These are phyloP conservation scores for Rhopalosiphum nymphaeae DNA, from an alignment of 2,888 invertebrate species.

Conservation along the genomic window DNA sequence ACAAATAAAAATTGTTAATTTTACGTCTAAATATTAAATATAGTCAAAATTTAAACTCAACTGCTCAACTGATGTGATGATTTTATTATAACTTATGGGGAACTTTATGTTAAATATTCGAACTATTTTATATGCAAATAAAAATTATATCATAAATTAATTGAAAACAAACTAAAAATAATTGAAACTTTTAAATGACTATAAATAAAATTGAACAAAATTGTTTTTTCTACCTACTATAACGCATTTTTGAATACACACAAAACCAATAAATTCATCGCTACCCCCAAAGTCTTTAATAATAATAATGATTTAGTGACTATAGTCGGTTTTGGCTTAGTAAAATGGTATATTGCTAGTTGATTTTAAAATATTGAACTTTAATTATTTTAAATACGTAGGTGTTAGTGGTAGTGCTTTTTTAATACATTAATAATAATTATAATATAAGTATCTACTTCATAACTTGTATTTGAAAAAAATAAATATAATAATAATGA, in stretches of 20 bases:
- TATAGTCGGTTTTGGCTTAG: background rate
- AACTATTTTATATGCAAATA: background rate
- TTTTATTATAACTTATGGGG: background rate
- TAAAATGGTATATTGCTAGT: background rate
- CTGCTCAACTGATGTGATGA: background rate
- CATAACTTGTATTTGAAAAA: background rate
- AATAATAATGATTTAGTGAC: background rate
- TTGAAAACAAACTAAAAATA: background rate
- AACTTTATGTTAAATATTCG: background rate
- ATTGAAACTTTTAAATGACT: background rate
- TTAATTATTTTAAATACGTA: background rate
- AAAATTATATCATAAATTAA: background rate
- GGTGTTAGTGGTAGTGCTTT: background rate
- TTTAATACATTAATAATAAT: background rate
- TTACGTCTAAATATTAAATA: background rate
- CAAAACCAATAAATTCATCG: background rate
- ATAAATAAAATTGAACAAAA: background rate
- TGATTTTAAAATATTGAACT: background rate
- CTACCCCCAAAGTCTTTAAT: background rate
- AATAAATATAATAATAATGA: background rate
- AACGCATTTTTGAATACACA: background rate
- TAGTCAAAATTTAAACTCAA: background rate
- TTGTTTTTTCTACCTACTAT: background rate
- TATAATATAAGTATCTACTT: too few species aligned
- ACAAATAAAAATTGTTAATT: background rate